Evolutionary conservation across 2,888 invertebrate genomes (phyloP), one percentile per base, ranked within the genome.

Genomic region (Seira sanloemensis): DNA sequence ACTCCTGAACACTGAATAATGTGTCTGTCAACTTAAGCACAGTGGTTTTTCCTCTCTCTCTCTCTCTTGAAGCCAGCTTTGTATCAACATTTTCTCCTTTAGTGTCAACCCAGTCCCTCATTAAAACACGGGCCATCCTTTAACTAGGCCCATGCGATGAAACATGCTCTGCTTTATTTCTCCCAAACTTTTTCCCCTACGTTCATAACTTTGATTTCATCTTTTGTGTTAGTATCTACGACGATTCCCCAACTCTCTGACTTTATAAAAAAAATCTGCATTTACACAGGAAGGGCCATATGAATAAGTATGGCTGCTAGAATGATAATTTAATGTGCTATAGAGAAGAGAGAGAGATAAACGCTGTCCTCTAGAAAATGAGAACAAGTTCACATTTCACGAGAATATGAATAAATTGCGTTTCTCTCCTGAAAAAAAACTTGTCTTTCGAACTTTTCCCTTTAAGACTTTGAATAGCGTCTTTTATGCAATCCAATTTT

Each of bases 401-500:
- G 16, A 50, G 5, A 50, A 50, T 18, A 37, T 12, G 37, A 4
- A 50, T 50, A 50, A 50, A 50, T 50, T 50, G 16, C 12, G 50
- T 50, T 2, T 50, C 16, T 50, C 2, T n/a, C n/a, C n/a, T n/a
- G n/a, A n/a, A n/a, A n/a, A n/a, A n/a, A n/a, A n/a, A n/a, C n/a
- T n/a, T n/a, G n/a, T n/a, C n/a, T n/a, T n/a, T n/a, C n/a, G n/a
- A n/a, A n/a, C n/a, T n/a, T n/a, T n/a, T n/a, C n/a, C n/a, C n/a
- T n/a, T n/a, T n/a, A n/a, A n/a, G n/a, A n/a, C n/a, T n/a, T n/a
- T n/a, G n/a, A n/a, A n/a, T n/a, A n/a, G n/a, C n/a, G n/a, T n/a
- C n/a, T 50, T 50, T 50, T 50, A 50, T 50, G 50, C 50, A 50
- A 50, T 50, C 50, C n/a, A 50, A 50, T 50, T 50, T 50, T 50